Evolutionary conservation across 2,888 invertebrate species (phyloP).

Genomic region (Lasioglossum morio): DNA sequence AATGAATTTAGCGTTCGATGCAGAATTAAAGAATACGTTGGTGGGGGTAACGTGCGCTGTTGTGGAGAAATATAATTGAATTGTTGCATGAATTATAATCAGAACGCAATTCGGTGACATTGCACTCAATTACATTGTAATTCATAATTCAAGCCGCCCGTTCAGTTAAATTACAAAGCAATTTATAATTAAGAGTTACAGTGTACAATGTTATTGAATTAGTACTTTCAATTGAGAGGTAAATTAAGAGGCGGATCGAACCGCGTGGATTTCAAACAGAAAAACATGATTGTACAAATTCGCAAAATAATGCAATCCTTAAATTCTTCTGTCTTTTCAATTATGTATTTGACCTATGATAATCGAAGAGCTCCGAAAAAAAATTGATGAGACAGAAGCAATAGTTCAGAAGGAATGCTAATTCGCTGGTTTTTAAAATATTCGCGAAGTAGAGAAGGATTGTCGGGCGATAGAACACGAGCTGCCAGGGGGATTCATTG

Average conservation of each 20-base stretch:
- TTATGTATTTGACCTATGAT: no score
- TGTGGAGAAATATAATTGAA: not conserved
- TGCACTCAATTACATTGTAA: not conserved
- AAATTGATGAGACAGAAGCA: not conserved
- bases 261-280: not conserved
- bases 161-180: not conserved
- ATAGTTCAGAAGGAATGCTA: not conserved
- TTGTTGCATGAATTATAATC: not conserved
- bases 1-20: not conserved
- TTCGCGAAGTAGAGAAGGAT: not conserved
- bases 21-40: not conserved
- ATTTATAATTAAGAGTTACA: not conserved
- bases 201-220: not conserved
- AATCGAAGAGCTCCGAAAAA: not conserved
- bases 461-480: conserved; percentile 19
- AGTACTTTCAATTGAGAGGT: not conserved
- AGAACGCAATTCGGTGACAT: not conserved
- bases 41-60: not conserved
- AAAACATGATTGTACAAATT: no score
- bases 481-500: conserved; percentile 32
- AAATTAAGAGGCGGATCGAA: not conserved
- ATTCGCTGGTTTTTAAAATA: conserved; percentile 37
- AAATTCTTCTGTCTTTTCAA: no score
- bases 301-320: no score
- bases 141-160: not conserved